Percentiles rank a stretch among this genome's conserved stretches.
Evolutionary conservation across 2,113 vertebrate genomes (phyloP).

Genomic region (Oryzias curvinotus): DNA sequence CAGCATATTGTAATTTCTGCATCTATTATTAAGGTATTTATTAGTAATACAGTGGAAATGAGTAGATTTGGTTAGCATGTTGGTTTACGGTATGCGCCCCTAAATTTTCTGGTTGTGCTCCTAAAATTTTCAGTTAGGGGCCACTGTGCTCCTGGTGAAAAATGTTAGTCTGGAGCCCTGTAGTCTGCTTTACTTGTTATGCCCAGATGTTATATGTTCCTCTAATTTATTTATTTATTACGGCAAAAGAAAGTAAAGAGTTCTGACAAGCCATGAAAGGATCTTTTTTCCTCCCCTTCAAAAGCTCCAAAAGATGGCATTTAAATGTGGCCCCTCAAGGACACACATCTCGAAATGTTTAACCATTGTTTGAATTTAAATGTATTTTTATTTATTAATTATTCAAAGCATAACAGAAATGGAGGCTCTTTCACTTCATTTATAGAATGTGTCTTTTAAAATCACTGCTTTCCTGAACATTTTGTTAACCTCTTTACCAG

Average conservation of each 20-base stretch:
- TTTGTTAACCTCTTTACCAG: constrained; percentile 49
- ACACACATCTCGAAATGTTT: constrained; percentile 32
- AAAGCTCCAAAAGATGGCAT: constrained; percentile 20
- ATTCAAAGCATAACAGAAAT: constrained; percentile 5
- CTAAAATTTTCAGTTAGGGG: no score
- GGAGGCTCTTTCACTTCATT: constrained; percentile 6
- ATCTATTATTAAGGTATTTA: no score
- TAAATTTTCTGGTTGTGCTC: no score
- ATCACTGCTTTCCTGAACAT: constrained; percentile 14
- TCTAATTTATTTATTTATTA: constrained; percentile 58
- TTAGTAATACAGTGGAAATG: no score
- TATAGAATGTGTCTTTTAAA: background rate
- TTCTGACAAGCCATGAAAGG: constrained; percentile 50
- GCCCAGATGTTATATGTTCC: constrained; percentile 57
- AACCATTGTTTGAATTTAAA: constrained; percentile 32
- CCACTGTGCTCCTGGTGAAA: no score
- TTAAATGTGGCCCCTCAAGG: constrained; percentile 12
- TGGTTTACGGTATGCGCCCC: no score
- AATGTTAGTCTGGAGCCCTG: no score
- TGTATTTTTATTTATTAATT: constrained; percentile 12
- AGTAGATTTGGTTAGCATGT: no score
- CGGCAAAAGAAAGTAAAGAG: constrained; percentile 54
- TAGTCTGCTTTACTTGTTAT: constrained; percentile 70
- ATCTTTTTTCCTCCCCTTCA: constrained; percentile 22
- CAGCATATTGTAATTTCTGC: no score